Percentiles rank a stretch among this genome's conserved stretches.
phyloP scores from a whole-genome alignment of 2,888 invertebrate genomes.

The Ophioninae sp. region DNA sequence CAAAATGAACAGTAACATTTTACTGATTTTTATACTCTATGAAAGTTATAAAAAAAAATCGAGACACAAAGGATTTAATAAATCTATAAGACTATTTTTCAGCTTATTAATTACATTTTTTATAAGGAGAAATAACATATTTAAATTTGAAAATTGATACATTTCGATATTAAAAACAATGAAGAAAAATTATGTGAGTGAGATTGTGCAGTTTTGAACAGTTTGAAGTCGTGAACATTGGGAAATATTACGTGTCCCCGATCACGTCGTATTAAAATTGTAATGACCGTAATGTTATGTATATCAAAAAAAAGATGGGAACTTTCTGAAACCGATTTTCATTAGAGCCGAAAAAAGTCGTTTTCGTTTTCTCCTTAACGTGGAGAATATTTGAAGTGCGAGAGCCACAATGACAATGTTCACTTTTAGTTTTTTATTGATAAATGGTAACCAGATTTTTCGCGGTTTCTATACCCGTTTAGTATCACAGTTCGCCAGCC shows the following conservation, averaged over 20 bases:
- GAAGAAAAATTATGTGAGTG: neutral
- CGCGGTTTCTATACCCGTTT: slow-evolving; percentile 47
- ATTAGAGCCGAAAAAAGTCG: neutral
- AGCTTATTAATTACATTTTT: neutral
- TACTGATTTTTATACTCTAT: neutral
- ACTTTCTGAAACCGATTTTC: neutral
- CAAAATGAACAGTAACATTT: neutral
- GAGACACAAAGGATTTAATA: neutral
- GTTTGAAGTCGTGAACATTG: neutral
- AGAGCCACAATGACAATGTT: slow-evolving; percentile 55
- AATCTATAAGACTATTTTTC: neutral
- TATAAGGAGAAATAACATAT: neutral
- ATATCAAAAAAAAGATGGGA: neutral
- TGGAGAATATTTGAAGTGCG: slow-evolving; percentile 15
- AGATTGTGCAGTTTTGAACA: neutral
- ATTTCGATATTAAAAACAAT: neutral
- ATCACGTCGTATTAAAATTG: neutral
- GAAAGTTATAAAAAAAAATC: neutral
- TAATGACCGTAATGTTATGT: neutral
- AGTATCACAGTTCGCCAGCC: slow-evolving; percentile 44
- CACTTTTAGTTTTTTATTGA: slow-evolving; percentile 44
- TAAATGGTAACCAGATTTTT: slow-evolving; percentile 36
- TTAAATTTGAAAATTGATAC: neutral
- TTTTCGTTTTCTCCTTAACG: neutral
- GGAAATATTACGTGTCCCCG: neutral